Evolutionary conservation across 2,113 vertebrate genomes (phyloP), one percentile per base, ranked within the genome.

Genomic region (Onychostoma macrolepis): DNA sequence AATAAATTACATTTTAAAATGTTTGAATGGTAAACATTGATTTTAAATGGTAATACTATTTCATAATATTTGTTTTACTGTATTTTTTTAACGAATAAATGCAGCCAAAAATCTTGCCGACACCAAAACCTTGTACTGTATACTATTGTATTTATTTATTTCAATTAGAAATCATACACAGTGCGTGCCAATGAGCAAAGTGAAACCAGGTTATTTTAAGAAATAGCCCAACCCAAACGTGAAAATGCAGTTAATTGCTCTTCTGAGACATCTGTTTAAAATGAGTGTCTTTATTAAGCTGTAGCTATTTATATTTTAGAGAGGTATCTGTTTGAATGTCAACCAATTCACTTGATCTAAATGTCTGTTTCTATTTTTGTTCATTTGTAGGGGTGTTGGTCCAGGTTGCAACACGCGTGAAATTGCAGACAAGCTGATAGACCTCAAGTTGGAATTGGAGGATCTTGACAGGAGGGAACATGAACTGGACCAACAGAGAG

Each of bases 361-460:
- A n/a, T 82, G 11, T 80, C 17, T 82, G 67, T 79, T 50, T 85
- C 50, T 87, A 33, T 85, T 48, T 85, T 72, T 75, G 33, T 38
- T 17, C 63, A 15, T 82, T 17, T 30, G 65, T 75, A 99, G 98
- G 90, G 98, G 98, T 0, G 98, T 99, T 12, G 98, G 98, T 80
- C 98, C 98, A 48, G 98, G 98, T 89, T 99, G 98, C 92, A 99
- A 99, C 92, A 99, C 98, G 0, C 94, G 98, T 53, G 98, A 99
- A 90, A 99, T 99, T 63, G 97, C 98, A 0, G 97, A 99, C 94
- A 99, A 99, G 90, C 94, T 99, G 80, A 99, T 99, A 0, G 97
- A 99, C 87, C 95, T 99, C 92, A 99, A 99, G 95, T 97, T 97
- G 6, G 98, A 99, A 93, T 96, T 99, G 3, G 97, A 98, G 80